Evolutionary conservation across 2,888 invertebrate genomes (phyloP), one percentile per base, ranked within the genome.

Genomic region (Lasioglossum calceatum): DNA sequence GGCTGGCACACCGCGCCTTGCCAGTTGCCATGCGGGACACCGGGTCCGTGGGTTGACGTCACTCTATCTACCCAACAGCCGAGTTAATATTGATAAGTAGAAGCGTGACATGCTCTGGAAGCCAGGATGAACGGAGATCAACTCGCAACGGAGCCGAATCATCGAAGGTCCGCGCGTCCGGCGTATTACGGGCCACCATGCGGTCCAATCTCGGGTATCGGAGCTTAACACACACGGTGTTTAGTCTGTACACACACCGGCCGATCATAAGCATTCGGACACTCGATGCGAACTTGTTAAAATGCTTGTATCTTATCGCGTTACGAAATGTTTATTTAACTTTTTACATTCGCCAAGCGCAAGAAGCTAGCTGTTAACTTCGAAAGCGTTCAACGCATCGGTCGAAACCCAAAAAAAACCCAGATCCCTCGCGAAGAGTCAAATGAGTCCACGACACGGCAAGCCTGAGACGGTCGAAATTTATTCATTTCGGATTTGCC

Each of bases 31-130:
- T 94, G 94, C 94, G 93, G 91, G 92, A 91, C 88, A 90, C 79
- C 78, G 79, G 82, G 79, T 79, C 85, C 82, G 81, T 84, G 81
- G 80, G 89, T 85, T 94, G 94, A 94, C 93, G 94, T 94, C 94
- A 94, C 87, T 82, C 87, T 87, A 89, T 92, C 92, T 92, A 89
- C 39, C 92, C 90, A 89, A 91, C 89, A 90, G 91, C 91, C 92
- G 92, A 93, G 92, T 94, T 94, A 93, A 93, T 93, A 93, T 93
- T 94, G 93, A 94, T 94, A 94, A 94, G 92, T 92, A 85, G 90
- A 90, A 92, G 84, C 84, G 79, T 83, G 80, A 82, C 67, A 82
- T 50, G 83, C 84, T 75, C 84, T 81, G 79, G 83, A 80, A 82
- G 77, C 67, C 73, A 71, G 79, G 74, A 84, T 71, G 64, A 84